Evolutionary conservation across 2,888 invertebrate species (phyloP), one percentile per base, ranked within the genome.

Genomic region (Leucoptera coffeella): DNA sequence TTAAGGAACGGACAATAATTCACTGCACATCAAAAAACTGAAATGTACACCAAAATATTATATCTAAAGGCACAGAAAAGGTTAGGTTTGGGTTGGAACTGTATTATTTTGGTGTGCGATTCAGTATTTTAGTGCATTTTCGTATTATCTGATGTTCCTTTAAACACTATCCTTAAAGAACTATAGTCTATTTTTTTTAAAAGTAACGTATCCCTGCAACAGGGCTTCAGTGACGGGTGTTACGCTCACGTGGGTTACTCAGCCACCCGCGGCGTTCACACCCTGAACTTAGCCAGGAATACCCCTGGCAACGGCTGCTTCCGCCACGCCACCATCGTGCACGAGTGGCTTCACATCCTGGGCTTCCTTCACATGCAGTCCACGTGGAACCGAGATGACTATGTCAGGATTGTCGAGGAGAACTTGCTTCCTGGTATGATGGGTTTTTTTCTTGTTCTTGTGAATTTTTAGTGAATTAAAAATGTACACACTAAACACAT

Each of bases 361-460:
- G 67, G 67, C 27, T 67, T 69, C 50, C 39, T 60, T 2, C 67
- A 69, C 40, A 69, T 69, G 67, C 67, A 69, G 35, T 59, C 65
- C 22, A 62, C 65, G 0, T 40, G 49, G 37, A 37, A 67, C 40
- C 45, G 67, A n/a, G 58, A 67, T 27, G 30, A 59, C 0, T 67
- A 77, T 46, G 82, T 90, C 6, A 67, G 64, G 32, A 85, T 89
- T 34, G 65, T 75, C 30, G 77, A 78, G 60, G 77, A 81, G 29
- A 87, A 88, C 41, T 76, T 85, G 5, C 45, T 50, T 17, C 40
- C 60, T 28, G 78, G 82, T 79, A 33, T n/a, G n/a, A n/a, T n/a
- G n/a, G n/a, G n/a, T n/a, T n/a, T n/a, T n/a, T n/a, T n/a, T n/a
- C n/a, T n/a, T n/a, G n/a, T n/a, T n/a, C n/a, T n/a, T n/a, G n/a